A percentile compares a stretch with the other conserved stretches of the same genome.
These are phyloP conservation scores for Adelosebastes latens DNA, from an alignment of 2,797 vertebrate genomes.

Conservation along the genomic window DNA sequence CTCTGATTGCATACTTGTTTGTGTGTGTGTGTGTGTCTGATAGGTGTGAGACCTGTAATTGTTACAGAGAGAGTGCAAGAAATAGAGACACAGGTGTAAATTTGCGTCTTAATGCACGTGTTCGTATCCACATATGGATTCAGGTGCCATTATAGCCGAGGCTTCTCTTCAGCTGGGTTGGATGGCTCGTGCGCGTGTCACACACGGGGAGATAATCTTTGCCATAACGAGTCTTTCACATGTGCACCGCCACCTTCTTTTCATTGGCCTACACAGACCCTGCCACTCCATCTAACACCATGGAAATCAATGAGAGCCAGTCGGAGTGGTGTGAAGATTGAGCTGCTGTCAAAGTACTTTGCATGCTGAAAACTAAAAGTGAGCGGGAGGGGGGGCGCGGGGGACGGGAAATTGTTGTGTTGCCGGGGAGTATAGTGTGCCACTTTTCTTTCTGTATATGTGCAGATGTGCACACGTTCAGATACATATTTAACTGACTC, in stretches of 20 bases:
- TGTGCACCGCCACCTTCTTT: conserved; percentile 45
- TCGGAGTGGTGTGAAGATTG: conserved; percentile 76
- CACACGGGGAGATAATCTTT: conserved; percentile 61
- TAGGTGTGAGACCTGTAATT: conserved; percentile 4
- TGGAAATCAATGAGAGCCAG: conserved; percentile 78
- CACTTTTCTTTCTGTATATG: background rate
- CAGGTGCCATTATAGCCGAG: conserved; percentile 33
- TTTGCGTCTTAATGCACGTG: conserved; percentile 30
- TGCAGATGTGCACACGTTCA: conserved; percentile 5
- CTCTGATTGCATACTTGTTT: conserved; percentile 44
- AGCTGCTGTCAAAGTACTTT: conserved; percentile 68
- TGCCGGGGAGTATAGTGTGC: conserved; percentile 1
- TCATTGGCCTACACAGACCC: conserved; percentile 58
- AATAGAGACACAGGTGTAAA: conserved; percentile 55
- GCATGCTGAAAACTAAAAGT: conserved; percentile 50
- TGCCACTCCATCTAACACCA: conserved; percentile 70
- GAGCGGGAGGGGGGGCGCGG: background rate
- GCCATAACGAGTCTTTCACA: conserved; percentile 60
- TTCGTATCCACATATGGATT: conserved; percentile 46
- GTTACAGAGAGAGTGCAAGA: background rate
- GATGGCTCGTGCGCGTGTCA: conserved; percentile 25
- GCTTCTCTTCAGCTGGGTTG: conserved; percentile 37
- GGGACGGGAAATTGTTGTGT: conserved; percentile 20
- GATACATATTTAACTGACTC: conserved; percentile 19
- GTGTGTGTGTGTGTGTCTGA: background rate